Percentiles rank a stretch among this genome's conserved stretches.
These are phyloP conservation scores for Fregata magnificens DNA, from an alignment of 2,113 vertebrate species.

Conservation along the genomic window DNA sequence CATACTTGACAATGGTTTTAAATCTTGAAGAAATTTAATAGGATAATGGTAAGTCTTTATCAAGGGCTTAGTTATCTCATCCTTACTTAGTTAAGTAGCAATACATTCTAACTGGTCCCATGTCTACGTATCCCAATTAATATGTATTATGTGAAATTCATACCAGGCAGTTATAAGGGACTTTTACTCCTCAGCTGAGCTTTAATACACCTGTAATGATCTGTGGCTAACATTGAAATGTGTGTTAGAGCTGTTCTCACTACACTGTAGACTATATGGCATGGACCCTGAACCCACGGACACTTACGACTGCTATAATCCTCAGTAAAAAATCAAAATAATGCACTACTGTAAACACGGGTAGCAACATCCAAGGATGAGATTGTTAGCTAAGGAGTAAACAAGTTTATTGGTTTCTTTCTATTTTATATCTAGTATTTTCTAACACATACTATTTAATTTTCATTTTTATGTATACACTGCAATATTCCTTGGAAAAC, in stretches of 20 bases:
- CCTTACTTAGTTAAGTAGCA: neutral
- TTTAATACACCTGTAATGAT: neutral
- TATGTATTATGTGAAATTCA: neutral
- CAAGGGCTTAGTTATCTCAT: neutral
- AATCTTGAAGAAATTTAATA: neutral
- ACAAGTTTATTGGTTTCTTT: neutral
- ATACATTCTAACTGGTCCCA: neutral
- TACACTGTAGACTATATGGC: neutral
- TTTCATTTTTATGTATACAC: neutral
- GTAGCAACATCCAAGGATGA: neutral
- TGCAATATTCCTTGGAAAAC: neutral
- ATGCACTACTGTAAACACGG: neutral
- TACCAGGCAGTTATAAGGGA: neutral
- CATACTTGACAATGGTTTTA: neutral
- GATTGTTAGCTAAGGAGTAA: neutral
- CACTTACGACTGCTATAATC: too few species aligned
- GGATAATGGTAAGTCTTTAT: neutral
- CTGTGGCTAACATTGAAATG: neutral
- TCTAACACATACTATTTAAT: neutral
- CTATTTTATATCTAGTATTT: neutral
- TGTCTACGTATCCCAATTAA: too few species aligned
- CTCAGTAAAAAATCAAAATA: neutral
- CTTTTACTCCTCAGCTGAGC: neutral
- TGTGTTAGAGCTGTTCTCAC: neutral
- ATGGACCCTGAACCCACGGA: fast-evolving